phyloP scores from a whole-genome alignment of 2,888 invertebrate species.

The Trissolcus brochymenae region DNA sequence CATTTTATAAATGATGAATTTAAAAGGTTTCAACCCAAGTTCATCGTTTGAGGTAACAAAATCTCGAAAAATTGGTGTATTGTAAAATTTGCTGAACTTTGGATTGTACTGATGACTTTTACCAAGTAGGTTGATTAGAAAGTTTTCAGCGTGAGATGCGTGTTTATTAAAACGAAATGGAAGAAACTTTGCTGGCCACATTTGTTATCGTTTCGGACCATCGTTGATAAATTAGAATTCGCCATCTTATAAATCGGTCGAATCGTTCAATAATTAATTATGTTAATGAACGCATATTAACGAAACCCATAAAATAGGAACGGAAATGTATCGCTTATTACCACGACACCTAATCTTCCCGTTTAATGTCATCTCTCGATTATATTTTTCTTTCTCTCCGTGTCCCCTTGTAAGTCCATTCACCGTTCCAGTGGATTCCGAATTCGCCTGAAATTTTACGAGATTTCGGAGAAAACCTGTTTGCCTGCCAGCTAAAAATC shows the following conservation, averaged over 20 bases:
- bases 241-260: conserved; percentile 21
- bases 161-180: not conserved
- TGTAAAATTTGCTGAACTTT: too few relatives aligned
- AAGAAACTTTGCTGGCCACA: not conserved
- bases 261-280: conserved; percentile 39
- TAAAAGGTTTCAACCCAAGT: too few relatives aligned
- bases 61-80: too few relatives aligned
- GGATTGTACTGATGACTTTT: too few relatives aligned
- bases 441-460: conserved; percentile 63
- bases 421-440: conserved; percentile 53
- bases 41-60: too few relatives aligned
- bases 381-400: conserved; percentile 40
- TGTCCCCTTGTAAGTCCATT: conserved; percentile 46
- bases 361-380: conserved; percentile 47
- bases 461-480: conserved; percentile 66
- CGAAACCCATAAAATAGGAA: conserved; percentile 45
- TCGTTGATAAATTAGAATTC: conserved; percentile 13
- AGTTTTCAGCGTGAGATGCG: too few relatives aligned
- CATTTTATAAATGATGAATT: too few relatives aligned
- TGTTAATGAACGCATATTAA: conserved; percentile 50
- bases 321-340: conserved; percentile 53
- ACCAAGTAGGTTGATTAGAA: too few relatives aligned
- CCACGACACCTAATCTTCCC: conserved; percentile 53
- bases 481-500: conserved; percentile 61
- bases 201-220: conserved; percentile 3